These are phyloP conservation scores for Caenorhabditis becei DNA, from an alignment of 2,888 invertebrate species.

Conservation along the genomic window DNA sequence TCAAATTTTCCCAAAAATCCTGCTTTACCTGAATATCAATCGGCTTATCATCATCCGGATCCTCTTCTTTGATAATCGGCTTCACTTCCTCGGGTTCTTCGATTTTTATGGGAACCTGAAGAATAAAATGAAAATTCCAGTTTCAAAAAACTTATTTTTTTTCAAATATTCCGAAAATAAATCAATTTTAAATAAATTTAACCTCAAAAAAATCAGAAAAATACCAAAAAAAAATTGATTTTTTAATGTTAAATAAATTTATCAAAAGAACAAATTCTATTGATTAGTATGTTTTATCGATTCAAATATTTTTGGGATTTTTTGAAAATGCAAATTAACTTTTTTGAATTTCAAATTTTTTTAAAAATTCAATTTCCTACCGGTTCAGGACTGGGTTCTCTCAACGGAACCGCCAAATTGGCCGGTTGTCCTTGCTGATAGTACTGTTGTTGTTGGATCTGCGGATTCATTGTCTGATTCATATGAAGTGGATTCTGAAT, in stretches of 20 bases:
- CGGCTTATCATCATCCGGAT: no score
- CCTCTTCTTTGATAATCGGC: no score
- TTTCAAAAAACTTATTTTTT: neutral
- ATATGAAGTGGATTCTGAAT: neutral
- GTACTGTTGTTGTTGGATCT: constrained; percentile 28
- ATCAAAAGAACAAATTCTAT: no score
- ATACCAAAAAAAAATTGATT: neutral
- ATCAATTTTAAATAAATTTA: no score
- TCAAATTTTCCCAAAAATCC: neutral
- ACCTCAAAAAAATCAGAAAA: neutral
- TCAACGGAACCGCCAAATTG: constrained; percentile 65
- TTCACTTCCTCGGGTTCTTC: constrained; percentile 44
- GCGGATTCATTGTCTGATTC: no score
- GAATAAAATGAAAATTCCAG: neutral
- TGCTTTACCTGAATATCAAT: constrained; percentile 60
- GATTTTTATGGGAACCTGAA: constrained; percentile 7
- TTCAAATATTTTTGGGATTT: neutral
- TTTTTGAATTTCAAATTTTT: neutral
- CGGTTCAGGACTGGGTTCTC: constrained; percentile 71
- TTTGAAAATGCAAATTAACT: neutral
- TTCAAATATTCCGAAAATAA: neutral
- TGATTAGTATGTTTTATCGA: no score
- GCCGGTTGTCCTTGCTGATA: constrained; percentile 3
- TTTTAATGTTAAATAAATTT: neutral
- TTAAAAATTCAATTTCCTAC: constrained; percentile 5